Evolutionary conservation across 1,140 invertebrate genomes (phyloP).

Genomic region (Drosophila santomea): DNA sequence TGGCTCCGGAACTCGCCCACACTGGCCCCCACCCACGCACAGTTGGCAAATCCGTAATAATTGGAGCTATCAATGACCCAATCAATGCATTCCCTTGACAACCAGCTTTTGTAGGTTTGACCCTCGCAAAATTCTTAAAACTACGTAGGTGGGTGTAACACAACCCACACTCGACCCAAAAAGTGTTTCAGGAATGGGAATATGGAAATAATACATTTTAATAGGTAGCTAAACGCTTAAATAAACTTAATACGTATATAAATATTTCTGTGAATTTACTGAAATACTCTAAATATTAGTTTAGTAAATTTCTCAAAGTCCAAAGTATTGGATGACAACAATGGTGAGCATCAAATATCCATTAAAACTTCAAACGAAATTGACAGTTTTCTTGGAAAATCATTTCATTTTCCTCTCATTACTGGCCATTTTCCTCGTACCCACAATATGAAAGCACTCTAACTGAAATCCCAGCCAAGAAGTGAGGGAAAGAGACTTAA

Average conservation of each 20-base stretch:
- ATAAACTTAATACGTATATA: too few species aligned
- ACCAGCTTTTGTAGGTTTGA: slow-evolving; percentile 4
- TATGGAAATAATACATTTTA: too few species aligned
- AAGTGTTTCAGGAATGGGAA: too few species aligned
- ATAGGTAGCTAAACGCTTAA: too few species aligned
- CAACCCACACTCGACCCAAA: too few species aligned
- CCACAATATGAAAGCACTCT: slow-evolving; percentile 12
- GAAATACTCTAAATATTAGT: too few species aligned
- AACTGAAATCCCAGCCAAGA: slow-evolving; percentile 6
- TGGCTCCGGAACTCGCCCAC: slow-evolving; percentile 10
- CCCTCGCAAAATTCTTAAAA: neutral
- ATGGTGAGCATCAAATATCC: neutral
- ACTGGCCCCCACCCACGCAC: neutral
- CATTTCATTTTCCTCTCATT: slow-evolving; percentile 19
- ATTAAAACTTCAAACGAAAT: slow-evolving; percentile 3
- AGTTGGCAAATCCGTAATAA: slow-evolving; percentile 28
- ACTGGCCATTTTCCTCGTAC: slow-evolving; percentile 14
- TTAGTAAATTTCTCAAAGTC: too few species aligned
- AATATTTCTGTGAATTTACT: too few species aligned
- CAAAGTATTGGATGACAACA: neutral
- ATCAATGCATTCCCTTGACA: slow-evolving; percentile 42
- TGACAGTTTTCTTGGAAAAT: slow-evolving; percentile 13
- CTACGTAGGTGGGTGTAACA: neutral
- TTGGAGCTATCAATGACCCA: slow-evolving; percentile 41
- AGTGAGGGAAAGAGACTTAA: slow-evolving; percentile 31